phyloP scores from a whole-genome alignment of 2,888 invertebrate genomes.

The Pharmacophagus antenor region DNA sequence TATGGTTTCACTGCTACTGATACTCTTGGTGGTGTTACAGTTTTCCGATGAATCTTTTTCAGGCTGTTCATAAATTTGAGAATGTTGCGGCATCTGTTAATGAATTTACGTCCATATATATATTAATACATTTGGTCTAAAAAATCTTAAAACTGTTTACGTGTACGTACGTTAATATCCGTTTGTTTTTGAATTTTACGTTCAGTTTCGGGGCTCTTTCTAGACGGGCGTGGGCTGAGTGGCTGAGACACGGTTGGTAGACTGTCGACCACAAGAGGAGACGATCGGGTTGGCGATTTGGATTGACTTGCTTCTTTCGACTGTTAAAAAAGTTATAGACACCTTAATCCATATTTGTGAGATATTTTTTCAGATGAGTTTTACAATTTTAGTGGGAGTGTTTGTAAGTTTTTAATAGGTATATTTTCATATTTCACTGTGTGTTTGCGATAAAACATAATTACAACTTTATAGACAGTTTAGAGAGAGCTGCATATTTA shows the following conservation, averaged over 20 bases:
- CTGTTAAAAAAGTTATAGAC: conserved; percentile 33
- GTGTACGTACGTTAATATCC: conserved; percentile 39
- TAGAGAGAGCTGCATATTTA: neutral
- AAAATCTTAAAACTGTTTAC: neutral
- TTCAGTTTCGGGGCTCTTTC: conserved; percentile 42
- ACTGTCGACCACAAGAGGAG: conserved; percentile 38
- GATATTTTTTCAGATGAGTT: neutral
- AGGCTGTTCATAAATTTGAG: conserved; percentile 51
- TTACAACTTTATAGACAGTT: too few species aligned
- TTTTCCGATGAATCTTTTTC: conserved; percentile 63
- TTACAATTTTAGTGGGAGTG: neutral
- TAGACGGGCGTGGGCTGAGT: conserved; percentile 39
- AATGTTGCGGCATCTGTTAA: conserved; percentile 32
- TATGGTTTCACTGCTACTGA: conserved; percentile 50
- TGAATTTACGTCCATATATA: too few species aligned
- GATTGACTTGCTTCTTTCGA: conserved; percentile 40
- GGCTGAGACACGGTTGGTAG: conserved; percentile 34
- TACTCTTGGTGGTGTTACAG: conserved; percentile 52
- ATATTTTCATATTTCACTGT: too few species aligned
- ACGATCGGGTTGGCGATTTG: conserved; percentile 44
- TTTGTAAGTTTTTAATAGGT: too few species aligned
- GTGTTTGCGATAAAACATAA: too few species aligned
- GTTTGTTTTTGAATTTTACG: conserved; percentile 42
- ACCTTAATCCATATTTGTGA: neutral
- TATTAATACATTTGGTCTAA: too few species aligned